Evolutionary conservation across 2,888 invertebrate genomes (phyloP), one percentile per base, ranked within the genome.

Genomic region (Abrostola triplasia): DNA sequence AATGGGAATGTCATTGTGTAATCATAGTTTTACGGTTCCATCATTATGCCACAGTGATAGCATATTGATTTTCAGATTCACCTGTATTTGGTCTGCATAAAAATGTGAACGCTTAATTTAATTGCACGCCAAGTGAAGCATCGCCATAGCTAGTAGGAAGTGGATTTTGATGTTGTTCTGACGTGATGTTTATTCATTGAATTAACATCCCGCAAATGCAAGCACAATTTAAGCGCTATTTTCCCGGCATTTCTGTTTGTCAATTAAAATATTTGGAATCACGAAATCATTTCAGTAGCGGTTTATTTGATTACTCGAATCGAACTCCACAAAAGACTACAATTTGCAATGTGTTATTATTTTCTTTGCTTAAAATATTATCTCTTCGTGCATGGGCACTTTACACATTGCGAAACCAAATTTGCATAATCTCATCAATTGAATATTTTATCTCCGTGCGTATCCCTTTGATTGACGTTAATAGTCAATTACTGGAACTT

Each of bases 251-350:
- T 90, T 92, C 92, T 93, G 93, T 93, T 93, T 93, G 93, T 91
- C 93, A 92, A 92, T 94, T 92, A 92, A 93, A 93, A 93, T 92
- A 93, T 92, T 93, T 92, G 88, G 89, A 91, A 92, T 90, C 90
- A 90, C 80, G 90, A 92, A 92, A 92, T 93, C 85, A 93, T 93
- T 93, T 90, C 90, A 84, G 88, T 87, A 81, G 88, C 87, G 82
- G 88, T 88, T 91, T 90, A 91, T 91, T 92, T 89, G 85, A 89
- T 90, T 90, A 88, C 77, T 83, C 86, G 77, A 83, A 81, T 73
- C 64, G 82, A 87, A 85, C 81, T 85, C 65, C 76, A 84, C 83
- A 85, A 87, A 86, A 88, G 83, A 86, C 80, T 81, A 79, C 77
- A 85, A 85, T 84, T 85, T 86, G 80, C 79, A 67, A 73, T 82